Evolutionary conservation across 2,113 vertebrate species (phyloP).

Genomic region (Synchiropus splendidus): DNA sequence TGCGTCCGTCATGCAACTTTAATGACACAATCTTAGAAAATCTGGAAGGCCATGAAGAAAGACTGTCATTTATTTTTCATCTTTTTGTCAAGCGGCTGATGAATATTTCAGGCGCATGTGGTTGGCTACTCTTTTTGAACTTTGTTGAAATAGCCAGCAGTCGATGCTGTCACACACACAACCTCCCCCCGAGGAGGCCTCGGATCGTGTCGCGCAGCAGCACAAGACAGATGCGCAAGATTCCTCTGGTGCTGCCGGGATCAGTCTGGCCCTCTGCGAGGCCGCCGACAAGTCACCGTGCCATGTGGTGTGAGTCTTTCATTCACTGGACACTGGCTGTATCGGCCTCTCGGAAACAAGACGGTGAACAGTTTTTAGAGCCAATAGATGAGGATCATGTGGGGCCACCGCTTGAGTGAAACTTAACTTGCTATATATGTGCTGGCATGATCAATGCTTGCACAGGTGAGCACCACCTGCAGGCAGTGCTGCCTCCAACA

Average conservation of each 20-base stretch:
- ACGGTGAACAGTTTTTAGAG: no score
- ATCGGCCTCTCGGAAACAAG: no score
- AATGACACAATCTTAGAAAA: conserved; percentile 69
- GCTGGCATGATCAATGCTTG: no score
- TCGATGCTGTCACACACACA: conserved; percentile 41
- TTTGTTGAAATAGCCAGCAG: conserved; percentile 70
- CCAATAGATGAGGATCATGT: no score
- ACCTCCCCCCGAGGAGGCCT: conserved; percentile 32
- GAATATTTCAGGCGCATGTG: conserved; percentile 65
- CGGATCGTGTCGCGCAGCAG: conserved; percentile 48
- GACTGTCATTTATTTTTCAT: conserved; percentile 72
- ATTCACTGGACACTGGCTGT: no score
- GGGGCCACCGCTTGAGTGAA: no score
- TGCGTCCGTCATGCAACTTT: conserved; percentile 67
- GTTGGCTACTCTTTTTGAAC: conserved; percentile 63
- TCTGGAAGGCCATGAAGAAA: conserved; percentile 71
- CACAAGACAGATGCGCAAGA: conserved; percentile 57
- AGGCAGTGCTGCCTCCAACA: no score
- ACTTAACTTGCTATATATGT: no score
- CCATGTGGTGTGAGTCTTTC: conserved; percentile 41
- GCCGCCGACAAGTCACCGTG: conserved; percentile 8
- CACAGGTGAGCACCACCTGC: no score
- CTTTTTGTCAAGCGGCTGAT: conserved; percentile 71
- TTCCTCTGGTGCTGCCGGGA: conserved; percentile 53
- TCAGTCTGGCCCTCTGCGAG: conserved; percentile 19